phyloP scores from a whole-genome alignment of 2,888 invertebrate species.

The Pristionchus arcanus region DNA sequence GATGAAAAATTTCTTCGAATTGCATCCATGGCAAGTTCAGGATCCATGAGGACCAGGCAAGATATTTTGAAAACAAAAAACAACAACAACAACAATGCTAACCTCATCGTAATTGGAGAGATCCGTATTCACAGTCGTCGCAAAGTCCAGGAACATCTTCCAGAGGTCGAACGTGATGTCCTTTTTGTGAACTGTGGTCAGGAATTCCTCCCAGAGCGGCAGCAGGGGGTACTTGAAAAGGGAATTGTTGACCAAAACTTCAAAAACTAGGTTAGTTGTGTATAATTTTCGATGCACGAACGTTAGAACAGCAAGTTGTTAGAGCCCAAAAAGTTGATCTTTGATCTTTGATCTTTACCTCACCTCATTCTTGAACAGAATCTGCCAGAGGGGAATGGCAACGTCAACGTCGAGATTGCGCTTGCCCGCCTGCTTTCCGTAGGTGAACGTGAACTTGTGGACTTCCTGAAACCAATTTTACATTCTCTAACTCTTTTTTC shows the following conservation, averaged over 20 bases:
- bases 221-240: slow-evolving; percentile 58
- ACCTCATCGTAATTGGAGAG: slow-evolving; percentile 95
- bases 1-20: too few species aligned
- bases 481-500: too few species aligned
- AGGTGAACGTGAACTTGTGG: slow-evolving; percentile 68
- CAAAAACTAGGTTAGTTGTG: too few species aligned
- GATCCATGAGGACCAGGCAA: too few species aligned
- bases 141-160: slow-evolving; percentile 97
- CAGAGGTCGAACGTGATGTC: slow-evolving; percentile 99
- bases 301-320: too few species aligned
- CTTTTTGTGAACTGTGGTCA: slow-evolving; percentile 80
- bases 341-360: slow-evolving; percentile 82
- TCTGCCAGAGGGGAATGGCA: slow-evolving; percentile 99
- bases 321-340: too few species aligned
- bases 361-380: slow-evolving; percentile 89
- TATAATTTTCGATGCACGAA: too few species aligned
- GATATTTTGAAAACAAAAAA: too few species aligned
- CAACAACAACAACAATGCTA: neutral
- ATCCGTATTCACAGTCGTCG: slow-evolving; percentile 88
- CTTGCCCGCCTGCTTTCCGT: slow-evolving; percentile 68
- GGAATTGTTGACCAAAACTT: too few species aligned
- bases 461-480: slow-evolving; percentile 58
- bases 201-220: slow-evolving; percentile 65
- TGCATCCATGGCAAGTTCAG: too few species aligned
- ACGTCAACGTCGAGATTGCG: slow-evolving; percentile 89